phyloP scores from a whole-genome alignment of 2,113 vertebrate species.

The Opisthocomus hoazin region DNA sequence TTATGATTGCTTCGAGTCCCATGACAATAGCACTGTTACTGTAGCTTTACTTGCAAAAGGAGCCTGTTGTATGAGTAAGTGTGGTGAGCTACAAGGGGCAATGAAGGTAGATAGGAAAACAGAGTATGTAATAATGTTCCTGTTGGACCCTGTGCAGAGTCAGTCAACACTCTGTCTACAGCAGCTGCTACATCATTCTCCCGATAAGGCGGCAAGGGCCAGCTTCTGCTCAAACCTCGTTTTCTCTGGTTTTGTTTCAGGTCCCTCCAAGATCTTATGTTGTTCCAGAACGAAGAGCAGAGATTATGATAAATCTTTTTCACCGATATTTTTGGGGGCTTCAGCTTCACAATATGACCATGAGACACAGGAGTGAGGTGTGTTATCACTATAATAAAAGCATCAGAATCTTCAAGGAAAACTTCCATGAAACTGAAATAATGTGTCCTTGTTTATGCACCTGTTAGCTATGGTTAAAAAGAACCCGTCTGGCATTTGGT shows the following conservation, averaged over 20 bases:
- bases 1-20: neutral
- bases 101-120: neutral
- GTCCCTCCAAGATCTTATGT: neutral
- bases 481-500: neutral
- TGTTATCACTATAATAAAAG: neutral
- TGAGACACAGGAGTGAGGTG: neutral
- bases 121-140: neutral
- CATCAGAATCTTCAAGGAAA: neutral
- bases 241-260: neutral
- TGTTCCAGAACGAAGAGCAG: neutral
- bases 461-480: neutral
- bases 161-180: neutral
- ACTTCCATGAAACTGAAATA: neutral
- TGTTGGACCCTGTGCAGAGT: neutral
- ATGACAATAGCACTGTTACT: neutral
- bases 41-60: neutral
- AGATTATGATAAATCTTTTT: neutral
- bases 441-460: rapidly evolving
- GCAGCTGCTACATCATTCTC: neutral
- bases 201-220: neutral
- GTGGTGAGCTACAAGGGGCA: neutral
- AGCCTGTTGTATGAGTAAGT: neutral
- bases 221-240: neutral
- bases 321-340: neutral
- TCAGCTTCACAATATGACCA: neutral